phyloP scores from a whole-genome alignment of 2,797 vertebrate genomes.

The Sebastiscus tertius region DNA sequence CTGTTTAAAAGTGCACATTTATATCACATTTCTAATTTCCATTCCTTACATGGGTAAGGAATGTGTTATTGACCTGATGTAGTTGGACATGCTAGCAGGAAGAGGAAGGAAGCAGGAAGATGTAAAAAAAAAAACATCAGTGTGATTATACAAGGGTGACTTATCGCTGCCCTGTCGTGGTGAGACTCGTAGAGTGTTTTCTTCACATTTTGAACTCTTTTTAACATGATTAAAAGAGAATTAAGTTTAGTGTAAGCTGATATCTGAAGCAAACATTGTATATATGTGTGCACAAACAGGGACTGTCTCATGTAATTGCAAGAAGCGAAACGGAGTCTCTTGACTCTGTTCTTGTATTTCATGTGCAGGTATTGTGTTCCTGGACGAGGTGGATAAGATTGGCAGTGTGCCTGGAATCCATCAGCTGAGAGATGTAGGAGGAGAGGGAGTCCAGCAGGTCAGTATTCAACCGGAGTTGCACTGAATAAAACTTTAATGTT shows the following conservation, averaged over 20 bases:
- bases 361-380: slow-evolving; percentile 93
- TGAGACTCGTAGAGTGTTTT: background rate
- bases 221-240: background rate
- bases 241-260: background rate
- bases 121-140: background rate
- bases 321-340: background rate
- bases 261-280: background rate
- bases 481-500: background rate
- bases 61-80: background rate
- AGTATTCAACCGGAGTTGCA: slow-evolving; percentile 48
- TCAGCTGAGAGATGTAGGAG: slow-evolving; percentile 97
- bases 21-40: background rate
- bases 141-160: background rate
- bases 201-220: background rate
- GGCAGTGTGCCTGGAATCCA: slow-evolving; percentile 99
- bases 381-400: slow-evolving; percentile 99
- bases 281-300: background rate
- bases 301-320: background rate
- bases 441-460: slow-evolving; percentile 99
- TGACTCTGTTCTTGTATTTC: background rate
- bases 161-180: background rate
- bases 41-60: background rate
- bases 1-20: background rate
- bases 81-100: background rate
- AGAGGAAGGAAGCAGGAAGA: background rate